These are phyloP conservation scores for Heterochromis multidens DNA, from an alignment of 2,113 vertebrate species.

Conservation along the genomic window DNA sequence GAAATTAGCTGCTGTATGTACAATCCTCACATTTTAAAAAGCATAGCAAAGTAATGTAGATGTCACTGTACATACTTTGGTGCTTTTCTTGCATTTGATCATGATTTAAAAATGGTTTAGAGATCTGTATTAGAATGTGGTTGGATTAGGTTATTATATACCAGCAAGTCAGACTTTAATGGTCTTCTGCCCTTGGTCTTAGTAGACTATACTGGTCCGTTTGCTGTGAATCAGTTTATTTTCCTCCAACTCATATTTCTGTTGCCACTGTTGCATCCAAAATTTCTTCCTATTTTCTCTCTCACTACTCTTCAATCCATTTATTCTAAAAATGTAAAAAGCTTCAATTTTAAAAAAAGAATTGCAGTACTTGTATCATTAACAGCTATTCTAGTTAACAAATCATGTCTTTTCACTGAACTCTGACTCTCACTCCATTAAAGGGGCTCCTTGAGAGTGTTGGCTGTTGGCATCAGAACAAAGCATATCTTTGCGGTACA, in stretches of 20 bases:
- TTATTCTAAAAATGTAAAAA: neutral
- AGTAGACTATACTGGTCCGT: neutral
- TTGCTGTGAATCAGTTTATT: neutral
- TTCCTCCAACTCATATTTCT: neutral
- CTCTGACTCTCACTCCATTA: neutral
- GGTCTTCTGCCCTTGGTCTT: neutral
- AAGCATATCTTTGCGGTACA: neutral
- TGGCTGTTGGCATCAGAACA: neutral
- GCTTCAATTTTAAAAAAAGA: neutral
- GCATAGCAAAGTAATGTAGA: neutral
- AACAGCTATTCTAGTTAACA: neutral
- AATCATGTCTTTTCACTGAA: neutral
- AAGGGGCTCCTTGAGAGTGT: neutral
- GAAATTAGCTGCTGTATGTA: neutral
- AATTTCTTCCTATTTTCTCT: neutral
- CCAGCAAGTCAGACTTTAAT: neutral
- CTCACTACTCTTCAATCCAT: neutral
- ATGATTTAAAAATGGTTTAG: neutral
- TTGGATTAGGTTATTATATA: neutral
- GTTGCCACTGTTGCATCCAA: neutral
- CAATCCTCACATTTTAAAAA: neutral
- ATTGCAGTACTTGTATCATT: neutral
- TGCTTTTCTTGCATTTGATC: neutral
- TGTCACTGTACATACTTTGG: neutral
- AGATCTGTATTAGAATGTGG: neutral